phyloP scores from a whole-genome alignment of 2,113 vertebrate species.

The Enhydra lutris region DNA sequence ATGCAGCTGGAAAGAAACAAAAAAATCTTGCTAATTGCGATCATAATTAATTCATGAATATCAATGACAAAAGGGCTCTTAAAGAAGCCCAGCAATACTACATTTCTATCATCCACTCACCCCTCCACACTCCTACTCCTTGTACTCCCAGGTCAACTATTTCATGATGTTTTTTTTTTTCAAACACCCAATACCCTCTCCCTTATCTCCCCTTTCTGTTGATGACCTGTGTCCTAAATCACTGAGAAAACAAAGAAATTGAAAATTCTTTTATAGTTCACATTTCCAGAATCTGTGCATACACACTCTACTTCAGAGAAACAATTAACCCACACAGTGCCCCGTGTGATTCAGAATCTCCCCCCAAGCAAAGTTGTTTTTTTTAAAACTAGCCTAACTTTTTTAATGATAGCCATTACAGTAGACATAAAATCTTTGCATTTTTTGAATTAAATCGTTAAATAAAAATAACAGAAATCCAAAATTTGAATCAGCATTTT shows the following conservation, averaged over 20 bases:
- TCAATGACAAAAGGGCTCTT: neutral
- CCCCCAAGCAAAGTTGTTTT: neutral
- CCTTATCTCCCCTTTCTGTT: neutral
- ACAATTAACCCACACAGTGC: neutral
- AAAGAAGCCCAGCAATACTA: neutral
- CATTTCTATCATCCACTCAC: neutral
- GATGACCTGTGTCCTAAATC: neutral
- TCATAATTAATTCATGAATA: neutral
- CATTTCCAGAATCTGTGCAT: neutral
- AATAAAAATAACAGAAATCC: neutral
- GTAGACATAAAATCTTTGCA: neutral
- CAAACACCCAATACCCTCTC: neutral
- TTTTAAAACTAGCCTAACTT: neutral
- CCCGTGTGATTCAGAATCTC: neutral
- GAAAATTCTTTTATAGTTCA: neutral
- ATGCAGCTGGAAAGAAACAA: neutral
- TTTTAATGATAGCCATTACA: neutral
- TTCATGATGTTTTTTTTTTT: neutral
- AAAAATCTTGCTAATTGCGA: neutral
- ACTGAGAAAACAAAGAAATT: neutral
- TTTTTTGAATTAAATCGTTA: neutral
- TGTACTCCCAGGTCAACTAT: neutral
- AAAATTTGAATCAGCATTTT: neutral
- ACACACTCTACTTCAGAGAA: neutral
- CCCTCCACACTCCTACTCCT: neutral